Evolutionary conservation across 1,140 invertebrate species (phyloP), one percentile per base, ranked within the genome.

Genomic region (Bombus waltoni): DNA sequence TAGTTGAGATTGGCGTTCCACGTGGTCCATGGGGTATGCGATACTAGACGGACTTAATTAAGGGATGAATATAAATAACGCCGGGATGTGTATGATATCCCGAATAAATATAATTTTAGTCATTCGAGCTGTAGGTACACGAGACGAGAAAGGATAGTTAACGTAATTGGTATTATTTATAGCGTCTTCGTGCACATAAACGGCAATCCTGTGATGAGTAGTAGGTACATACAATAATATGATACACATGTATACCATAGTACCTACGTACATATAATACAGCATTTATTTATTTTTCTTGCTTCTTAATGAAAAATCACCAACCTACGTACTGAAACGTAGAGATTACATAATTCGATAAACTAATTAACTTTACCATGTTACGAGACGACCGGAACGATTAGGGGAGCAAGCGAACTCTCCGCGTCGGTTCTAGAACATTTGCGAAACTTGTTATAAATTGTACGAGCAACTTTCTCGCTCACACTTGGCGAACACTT

Each of bases 381-480:
- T 68, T 47, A 47, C 18, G n/a, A 25, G 42, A 47, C 62, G 3
- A 35, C 42, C 6, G 2, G 32, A n/a, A 5, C 62, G 77, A 79
- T 79, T 68, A 79, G 22, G 42, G 77, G n/a, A 79, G 68, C 59
- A 59, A 35, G 25, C 42, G 11, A 80, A 80, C 32, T 70, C 47
- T 53, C 13, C 35, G 35, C n/a, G 18, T 4, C 3, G 11, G 22
- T 15, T 25, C 11, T 68, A 66, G n/a, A 35, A 80, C 68, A 80
- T 80, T 80, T 53, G 25, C 65, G 22, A 53, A 59, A 80, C 65
- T 70, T 70, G 65, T 80, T 80, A 53, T 47, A 70, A 70, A 80
- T 80, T 80, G 44, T 35, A 9, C 32, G 32, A 1, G n/a, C 25
- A 53, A 68, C 40, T 76, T 77, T 72, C 57, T 38, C 75, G 38